A percentile compares a stretch with the other conserved stretches of the same genome.
Evolutionary conservation across 2,113 vertebrate species (phyloP).

Genomic region (Pelusios castaneus): DNA sequence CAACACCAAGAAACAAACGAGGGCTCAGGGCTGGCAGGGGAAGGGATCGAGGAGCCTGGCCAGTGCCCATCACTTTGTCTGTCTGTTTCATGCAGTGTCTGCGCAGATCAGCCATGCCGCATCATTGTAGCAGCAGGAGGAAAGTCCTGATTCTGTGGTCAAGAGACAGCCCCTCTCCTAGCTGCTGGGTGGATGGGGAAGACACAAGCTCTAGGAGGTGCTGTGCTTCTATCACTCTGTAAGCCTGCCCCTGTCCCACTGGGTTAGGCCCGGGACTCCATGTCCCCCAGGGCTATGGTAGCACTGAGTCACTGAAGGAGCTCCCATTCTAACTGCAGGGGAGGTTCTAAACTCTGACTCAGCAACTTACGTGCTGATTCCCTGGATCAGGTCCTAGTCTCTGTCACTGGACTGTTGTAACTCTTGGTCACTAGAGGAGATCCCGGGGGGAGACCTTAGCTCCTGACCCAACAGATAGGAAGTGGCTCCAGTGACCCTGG

Average conservation of each 20-base stretch:
- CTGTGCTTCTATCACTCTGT: neutral
- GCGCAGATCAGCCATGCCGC: neutral
- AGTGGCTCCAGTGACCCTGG: neutral
- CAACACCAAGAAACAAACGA: neutral
- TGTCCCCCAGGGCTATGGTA: neutral
- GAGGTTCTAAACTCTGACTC: neutral
- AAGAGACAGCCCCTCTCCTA: neutral
- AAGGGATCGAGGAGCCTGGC: neutral
- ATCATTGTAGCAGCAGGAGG: neutral
- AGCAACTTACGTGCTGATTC: neutral
- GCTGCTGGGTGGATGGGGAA: neutral
- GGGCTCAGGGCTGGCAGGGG: neutral
- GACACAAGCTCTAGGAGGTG: neutral
- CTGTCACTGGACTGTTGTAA: neutral
- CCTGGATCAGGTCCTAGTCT: neutral
- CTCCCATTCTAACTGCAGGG: neutral
- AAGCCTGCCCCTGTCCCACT: neutral
- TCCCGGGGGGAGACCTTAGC: neutral
- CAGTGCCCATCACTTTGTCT: neutral
- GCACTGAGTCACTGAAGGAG: neutral
- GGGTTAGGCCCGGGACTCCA: neutral
- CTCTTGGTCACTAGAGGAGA: neutral
- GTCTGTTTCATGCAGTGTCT: neutral
- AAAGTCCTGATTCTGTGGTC: neutral
- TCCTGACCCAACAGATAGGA: neutral